Evolutionary conservation across 2,797 vertebrate species (phyloP).

Genomic region (Phaenicophaeus curvirostris): DNA sequence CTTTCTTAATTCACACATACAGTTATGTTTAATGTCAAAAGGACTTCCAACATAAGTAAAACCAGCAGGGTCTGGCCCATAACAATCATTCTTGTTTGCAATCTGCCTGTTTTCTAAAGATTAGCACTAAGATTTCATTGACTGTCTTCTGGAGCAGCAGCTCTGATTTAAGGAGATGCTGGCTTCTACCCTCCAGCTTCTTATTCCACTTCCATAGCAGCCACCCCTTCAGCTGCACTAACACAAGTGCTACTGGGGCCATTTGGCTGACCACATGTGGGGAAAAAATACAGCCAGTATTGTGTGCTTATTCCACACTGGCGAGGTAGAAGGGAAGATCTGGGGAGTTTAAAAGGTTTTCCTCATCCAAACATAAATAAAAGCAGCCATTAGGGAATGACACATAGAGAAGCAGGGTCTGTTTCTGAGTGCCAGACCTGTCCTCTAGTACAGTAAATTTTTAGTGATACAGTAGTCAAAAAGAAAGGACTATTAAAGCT

Average conservation of each 20-base stretch:
- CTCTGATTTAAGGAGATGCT: constrained; percentile 25
- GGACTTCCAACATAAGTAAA: constrained; percentile 19
- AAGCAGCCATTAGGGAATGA: background rate
- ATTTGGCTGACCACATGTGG: background rate
- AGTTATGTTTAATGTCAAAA: constrained; percentile 42
- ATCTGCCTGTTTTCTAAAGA: constrained; percentile 28
- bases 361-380: background rate
- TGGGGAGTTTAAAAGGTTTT: background rate
- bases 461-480: background rate
- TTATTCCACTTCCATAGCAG: background rate
- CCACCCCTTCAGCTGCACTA: background rate
- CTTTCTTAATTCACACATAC: constrained; percentile 55
- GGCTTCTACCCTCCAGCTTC: background rate
- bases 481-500: background rate
- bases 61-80: constrained; percentile 26
- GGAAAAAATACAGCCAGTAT: background rate
- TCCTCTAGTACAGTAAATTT: background rate
- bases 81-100: constrained; percentile 58
- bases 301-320: background rate
- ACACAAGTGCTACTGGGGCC: background rate
- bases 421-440: background rate
- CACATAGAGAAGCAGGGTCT: background rate
- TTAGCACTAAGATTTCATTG: constrained; percentile 21
- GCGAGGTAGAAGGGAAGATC: background rate
- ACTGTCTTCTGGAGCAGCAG: background rate